Evolutionary conservation across 2,113 vertebrate genomes (phyloP), one percentile per base, ranked within the genome.

Genomic region (Vanacampus margaritifer): DNA sequence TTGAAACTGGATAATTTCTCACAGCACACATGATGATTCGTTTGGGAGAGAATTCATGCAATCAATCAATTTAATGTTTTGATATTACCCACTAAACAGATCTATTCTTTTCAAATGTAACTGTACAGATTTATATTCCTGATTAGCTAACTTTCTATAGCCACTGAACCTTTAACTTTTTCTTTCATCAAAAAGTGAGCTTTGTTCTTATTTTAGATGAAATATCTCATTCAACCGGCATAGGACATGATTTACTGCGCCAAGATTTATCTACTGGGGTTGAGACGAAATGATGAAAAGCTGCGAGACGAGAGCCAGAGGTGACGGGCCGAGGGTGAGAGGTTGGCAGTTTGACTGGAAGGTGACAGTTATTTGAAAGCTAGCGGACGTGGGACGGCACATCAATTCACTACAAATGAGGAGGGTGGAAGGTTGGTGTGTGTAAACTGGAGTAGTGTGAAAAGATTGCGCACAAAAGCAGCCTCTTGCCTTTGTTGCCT

Each of bases 391-490:
- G 76, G 8, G 62, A 65, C 56, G 59, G 67, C 70, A 67, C 67
- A 72, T 72, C 39, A 54, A 71, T 69, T 63, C n/a, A 3, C 48
- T 50, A 63, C 62, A 74, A 76, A 79, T 68, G 36, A 80, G 59
- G 39, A 74, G 62, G 67, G 71, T 3, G 53, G 74, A 53, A 43
- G 69, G 59, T 67, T 64, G 13, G 37, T 43, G 59, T 23, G 59
- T 43, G 10, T 1, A 36, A 28, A 5, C 58, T 19, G 60, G 62
- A 64, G 73, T 62, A 5, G 54, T 28, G 32, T 83, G 80, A 82
- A 86, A 48, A 64, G 71, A 72, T 12, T 16, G 17, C 35, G 59
- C 71, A 86, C 84, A 87, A 80, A 85, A 85, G 74, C 72, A 32
- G 67, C 64, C 65, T 46, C 70, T 2, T 37, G 72, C 61, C 59